Evolutionary conservation across 2,888 invertebrate species (phyloP).

Genomic region (Limulus polyphemus): DNA sequence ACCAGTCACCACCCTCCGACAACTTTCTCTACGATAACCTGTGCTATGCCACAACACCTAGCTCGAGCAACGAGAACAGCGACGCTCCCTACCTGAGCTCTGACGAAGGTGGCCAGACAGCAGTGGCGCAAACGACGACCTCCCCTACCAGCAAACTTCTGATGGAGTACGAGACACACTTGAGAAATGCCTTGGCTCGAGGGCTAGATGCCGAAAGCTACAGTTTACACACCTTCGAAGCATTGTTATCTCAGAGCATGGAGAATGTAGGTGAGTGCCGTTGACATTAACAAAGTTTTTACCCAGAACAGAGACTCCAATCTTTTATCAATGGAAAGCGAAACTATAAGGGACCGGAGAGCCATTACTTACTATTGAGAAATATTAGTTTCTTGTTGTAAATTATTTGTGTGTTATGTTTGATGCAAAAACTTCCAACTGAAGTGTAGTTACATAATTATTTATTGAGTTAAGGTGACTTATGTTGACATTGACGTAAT

Average conservation of each 20-base stretch:
- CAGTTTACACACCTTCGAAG: conserved; percentile 85
- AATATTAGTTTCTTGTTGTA: too few species aligned
- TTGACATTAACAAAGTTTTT: too few species aligned
- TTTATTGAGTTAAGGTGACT: too few species aligned
- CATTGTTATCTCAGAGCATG: conserved; percentile 83
- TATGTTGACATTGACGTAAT: too few species aligned
- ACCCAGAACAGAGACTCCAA: too few species aligned
- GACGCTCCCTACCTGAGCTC: conserved; percentile 22
- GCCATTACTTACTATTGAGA: too few species aligned
- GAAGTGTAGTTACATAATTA: too few species aligned
- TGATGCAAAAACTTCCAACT: too few species aligned
- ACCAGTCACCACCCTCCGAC: conserved; percentile 71
- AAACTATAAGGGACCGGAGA: too few species aligned
- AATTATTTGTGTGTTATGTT: too few species aligned
- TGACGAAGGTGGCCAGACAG: conserved; percentile 13
- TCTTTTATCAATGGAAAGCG: too few species aligned
- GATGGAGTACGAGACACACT: conserved; percentile 85
- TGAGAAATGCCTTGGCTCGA: conserved; percentile 79
- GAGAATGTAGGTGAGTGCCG: conserved; percentile 58
- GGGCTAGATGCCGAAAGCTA: conserved; percentile 93
- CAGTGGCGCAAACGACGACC: conserved; percentile 48
- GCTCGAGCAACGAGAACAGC: conserved; percentile 64
- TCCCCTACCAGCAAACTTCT: conserved; percentile 68
- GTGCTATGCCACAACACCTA: conserved; percentile 87
- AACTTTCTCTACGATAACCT: conserved; percentile 90